These are phyloP conservation scores for Polypterus bichir DNA, from an alignment of 2,113 vertebrate species.

Conservation along the genomic window DNA sequence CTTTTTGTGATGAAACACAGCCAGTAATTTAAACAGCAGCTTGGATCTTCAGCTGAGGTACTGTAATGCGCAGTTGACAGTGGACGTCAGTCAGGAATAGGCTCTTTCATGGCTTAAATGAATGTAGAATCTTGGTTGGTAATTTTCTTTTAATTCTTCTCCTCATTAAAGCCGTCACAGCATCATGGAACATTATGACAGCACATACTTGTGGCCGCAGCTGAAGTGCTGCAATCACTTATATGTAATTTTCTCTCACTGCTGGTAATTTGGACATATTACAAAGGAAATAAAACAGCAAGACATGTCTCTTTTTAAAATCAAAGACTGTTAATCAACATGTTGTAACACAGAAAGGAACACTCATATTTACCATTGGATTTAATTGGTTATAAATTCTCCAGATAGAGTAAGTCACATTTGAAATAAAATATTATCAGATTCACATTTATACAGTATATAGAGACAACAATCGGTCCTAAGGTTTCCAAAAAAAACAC, in stretches of 20 bases:
- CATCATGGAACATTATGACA: constrained; percentile 4
- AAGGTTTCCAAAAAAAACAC: too few relatives aligned
- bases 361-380: neutral
- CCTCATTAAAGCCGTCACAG: neutral
- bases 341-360: neutral
- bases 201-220: constrained; percentile 49
- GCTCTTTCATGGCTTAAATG: neutral
- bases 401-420: too few relatives aligned
- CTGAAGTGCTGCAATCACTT: constrained; percentile 48
- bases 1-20: neutral
- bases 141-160: neutral
- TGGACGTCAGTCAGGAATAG: too few relatives aligned
- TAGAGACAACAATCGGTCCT: too few relatives aligned
- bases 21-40: too few relatives aligned
- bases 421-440: too few relatives aligned
- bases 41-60: too few relatives aligned
- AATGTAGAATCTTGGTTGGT: constrained; percentile 1
- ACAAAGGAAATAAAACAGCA: constrained; percentile 47
- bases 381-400: neutral
- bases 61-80: too few relatives aligned
- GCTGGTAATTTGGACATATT: constrained; percentile 40
- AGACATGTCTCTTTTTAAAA: constrained; percentile 45
- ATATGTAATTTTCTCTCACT: constrained; percentile 41
- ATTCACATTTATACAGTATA: too few relatives aligned
- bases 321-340: constrained; percentile 32